phyloP scores from a whole-genome alignment of 2,113 vertebrate genomes.

The Cheilinus undulatus region DNA sequence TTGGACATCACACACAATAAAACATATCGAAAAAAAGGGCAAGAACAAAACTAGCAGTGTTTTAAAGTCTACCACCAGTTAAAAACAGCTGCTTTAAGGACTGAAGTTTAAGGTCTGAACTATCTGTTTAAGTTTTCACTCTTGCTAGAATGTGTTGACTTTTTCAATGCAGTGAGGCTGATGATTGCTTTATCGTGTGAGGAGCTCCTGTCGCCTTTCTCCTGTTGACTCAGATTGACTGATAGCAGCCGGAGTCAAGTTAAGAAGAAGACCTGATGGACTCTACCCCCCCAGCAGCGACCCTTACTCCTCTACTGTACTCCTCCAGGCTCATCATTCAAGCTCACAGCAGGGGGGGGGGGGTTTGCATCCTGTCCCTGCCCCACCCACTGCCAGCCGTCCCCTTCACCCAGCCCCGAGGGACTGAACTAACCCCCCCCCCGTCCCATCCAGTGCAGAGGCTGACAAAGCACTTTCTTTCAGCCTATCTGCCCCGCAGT shows the following conservation, averaged over 20 bases:
- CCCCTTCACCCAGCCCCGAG: constrained; percentile 51
- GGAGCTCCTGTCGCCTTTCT: not conserved
- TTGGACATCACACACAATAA: too few species aligned
- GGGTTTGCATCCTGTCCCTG: constrained; percentile 55
- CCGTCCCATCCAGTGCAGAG: constrained; percentile 4
- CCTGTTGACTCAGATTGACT: constrained; percentile 19
- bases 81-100: too few species aligned
- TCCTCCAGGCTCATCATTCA: constrained; percentile 71
- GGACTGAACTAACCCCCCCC: constrained; percentile 36
- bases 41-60: too few species aligned
- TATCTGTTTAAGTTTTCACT: too few species aligned
- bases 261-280: constrained; percentile 54
- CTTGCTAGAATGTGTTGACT: too few species aligned
- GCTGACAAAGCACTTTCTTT: constrained; percentile 77
- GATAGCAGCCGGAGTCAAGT: constrained; percentile 25
- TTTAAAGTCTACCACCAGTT: too few species aligned
- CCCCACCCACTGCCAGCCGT: constrained; percentile 58
- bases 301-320: constrained; percentile 73
- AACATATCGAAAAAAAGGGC: too few species aligned
- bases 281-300: constrained; percentile 4
- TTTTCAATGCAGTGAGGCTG: too few species aligned
- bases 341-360: constrained; percentile 46
- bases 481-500: constrained; percentile 26
- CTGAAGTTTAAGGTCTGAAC: too few species aligned
- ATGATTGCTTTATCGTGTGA: too few species aligned